Conservation (phyloP, 2,113 vertebrate genomes). For the Colossoma macropomum region DNA sequence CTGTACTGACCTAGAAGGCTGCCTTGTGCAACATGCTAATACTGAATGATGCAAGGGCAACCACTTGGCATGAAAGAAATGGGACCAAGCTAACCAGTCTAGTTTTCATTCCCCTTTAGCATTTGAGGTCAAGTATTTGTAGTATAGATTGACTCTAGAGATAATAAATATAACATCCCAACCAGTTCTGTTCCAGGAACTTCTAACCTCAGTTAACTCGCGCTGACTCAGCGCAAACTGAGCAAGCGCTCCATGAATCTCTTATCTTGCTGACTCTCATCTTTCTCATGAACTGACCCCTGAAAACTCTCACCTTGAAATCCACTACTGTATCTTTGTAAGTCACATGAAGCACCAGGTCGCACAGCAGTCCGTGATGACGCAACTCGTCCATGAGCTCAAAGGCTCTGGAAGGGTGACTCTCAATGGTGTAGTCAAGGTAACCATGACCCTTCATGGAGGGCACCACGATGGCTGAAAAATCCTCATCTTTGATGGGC, state of each 20-base stretch:
- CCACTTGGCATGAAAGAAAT: too few species aligned
- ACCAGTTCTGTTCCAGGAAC: background rate
- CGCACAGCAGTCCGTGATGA: constrained; percentile 77
- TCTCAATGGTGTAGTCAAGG: constrained; percentile 82
- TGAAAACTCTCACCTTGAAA: constrained; percentile 74
- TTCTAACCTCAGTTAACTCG: background rate
- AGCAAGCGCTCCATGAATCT: background rate
- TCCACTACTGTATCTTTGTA: constrained; percentile 74
- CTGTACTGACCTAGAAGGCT: too few species aligned
- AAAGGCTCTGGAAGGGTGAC: constrained; percentile 73
- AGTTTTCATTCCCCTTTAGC: too few species aligned
- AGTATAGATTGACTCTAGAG: too few species aligned
- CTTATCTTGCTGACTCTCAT: constrained; percentile 7
- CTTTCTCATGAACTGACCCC: background rate
- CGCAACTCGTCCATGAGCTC: constrained; percentile 80
- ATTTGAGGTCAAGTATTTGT: too few species aligned
- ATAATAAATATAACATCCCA: background rate
- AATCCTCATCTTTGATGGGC: constrained; percentile 68
- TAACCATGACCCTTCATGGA: constrained; percentile 80
- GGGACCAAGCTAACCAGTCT: too few species aligned
- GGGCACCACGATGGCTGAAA: constrained; percentile 77
- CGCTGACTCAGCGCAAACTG: background rate
- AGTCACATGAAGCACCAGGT: constrained; percentile 78
- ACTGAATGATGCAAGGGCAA: too few species aligned
- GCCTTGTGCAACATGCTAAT: too few species aligned